These are phyloP conservation scores for Lasioglossum oenotherae DNA, from an alignment of 2,888 invertebrate genomes.

Conservation along the genomic window DNA sequence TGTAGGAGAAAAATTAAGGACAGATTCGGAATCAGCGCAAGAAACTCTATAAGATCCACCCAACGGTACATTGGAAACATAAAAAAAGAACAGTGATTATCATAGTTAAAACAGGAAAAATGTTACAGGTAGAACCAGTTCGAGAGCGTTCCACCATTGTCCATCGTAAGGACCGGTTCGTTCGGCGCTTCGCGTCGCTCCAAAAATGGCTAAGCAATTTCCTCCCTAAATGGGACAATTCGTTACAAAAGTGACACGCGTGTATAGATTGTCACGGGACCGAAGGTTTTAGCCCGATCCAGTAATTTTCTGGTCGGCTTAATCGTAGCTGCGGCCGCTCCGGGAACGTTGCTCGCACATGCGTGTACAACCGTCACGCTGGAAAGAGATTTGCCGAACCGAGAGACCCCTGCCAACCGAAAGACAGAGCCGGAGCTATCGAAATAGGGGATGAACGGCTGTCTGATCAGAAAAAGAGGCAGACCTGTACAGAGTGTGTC, in stretches of 20 bases:
- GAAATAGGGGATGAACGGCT: not conserved
- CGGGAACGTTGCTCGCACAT: constrained; percentile 26
- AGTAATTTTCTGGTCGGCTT: constrained; percentile 62
- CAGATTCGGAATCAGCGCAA: too few species aligned
- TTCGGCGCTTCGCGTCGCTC: not conserved
- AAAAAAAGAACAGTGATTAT: not conserved
- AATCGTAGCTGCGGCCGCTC: constrained; percentile 48
- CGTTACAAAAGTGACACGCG: constrained; percentile 45
- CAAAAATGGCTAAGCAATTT: constrained; percentile 40
- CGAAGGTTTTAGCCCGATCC: constrained; percentile 39
- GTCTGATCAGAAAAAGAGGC: not conserved
- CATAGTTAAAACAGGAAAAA: not conserved
- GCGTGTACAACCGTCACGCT: constrained; percentile 14
- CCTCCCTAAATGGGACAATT: constrained; percentile 47
- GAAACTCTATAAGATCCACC: too few species aligned
- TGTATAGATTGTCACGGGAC: constrained; percentile 40
- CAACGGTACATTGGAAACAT: too few species aligned
- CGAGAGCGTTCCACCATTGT: not conserved
- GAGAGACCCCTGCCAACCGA: not conserved
- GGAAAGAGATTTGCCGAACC: constrained; percentile 9
- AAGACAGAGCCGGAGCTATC: too few species aligned
- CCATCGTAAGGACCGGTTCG: not conserved
- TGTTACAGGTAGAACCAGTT: not conserved
- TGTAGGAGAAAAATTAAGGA: too few species aligned
- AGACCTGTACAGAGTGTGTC: not conserved